Base-by-base conservation (phyloP, 2,113 vertebrate species). In the Cichladusa arquata region DNA sequence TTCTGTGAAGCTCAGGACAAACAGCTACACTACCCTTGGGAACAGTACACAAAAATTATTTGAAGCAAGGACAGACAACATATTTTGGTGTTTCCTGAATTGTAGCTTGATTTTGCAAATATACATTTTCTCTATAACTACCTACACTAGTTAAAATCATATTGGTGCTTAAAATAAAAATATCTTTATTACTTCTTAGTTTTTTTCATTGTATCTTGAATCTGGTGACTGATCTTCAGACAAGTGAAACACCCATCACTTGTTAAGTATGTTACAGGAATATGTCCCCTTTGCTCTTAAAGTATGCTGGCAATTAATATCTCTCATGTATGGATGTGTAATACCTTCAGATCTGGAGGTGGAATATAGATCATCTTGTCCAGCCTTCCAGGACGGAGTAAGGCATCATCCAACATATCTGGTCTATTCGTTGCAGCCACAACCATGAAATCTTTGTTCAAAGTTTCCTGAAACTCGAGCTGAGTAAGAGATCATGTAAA, bases 351-450 rank as follows among this genome's bases (percentile, higher is more conserved):
- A 96, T 99, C 99, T 24, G 99, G 99, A 70, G 99, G 99, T 26
- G 99, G 99, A 42, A 99, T 97, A 48, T 98, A 99, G 69, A 99
- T 98, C 62, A 99, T 95, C 91, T 98, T 98, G 96, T 99, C 99
- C 26, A 99, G 87, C 79, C 99, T 98, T 34, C 99, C 99, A 9
- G 99, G 99, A 36, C 99, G 98, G 87, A 99, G 84, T 72, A 99
- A 98, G 58, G 99, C 99, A 36, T 98, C 98, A 96, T 99, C 99
- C 91, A 99, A 82, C 65, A 97, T 96, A 61, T 99, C 99, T 3
- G 99, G 99, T 96, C 99, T 98, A 93, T 99, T 99, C 76, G 99
- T 99, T 71, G 99, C 99, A 15, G 99, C 99, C 57, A 99, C 97
- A 47, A 99, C 97, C 97, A 99, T 98, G 80, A 99, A 98, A 18